Evolutionary conservation across 2,113 vertebrate species (phyloP).

Genomic region (Heteronetta atricapilla): DNA sequence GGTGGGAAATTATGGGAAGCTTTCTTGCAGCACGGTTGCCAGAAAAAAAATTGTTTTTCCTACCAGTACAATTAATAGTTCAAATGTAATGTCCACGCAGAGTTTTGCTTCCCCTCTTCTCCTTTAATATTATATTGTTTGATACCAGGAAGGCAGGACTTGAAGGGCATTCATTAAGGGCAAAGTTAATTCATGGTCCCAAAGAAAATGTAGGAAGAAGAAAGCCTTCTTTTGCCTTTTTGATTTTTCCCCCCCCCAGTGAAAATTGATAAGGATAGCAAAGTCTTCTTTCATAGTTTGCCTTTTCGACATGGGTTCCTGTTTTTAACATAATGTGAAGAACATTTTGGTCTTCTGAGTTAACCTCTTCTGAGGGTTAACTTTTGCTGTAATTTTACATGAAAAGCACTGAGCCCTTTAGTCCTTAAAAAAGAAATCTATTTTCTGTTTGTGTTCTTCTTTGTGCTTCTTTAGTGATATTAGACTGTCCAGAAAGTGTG

Average conservation of each 20-base stretch:
- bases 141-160: background rate
- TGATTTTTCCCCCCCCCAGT: rapidly evolving
- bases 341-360: background rate
- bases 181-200: background rate
- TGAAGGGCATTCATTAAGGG: background rate
- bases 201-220: background rate
- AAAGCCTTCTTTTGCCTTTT: background rate
- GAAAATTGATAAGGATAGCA: background rate
- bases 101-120: background rate
- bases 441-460: background rate
- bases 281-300: background rate
- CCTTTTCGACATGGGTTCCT: background rate
- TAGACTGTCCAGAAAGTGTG: background rate
- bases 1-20: background rate
- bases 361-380: background rate
- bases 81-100: background rate
- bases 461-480: background rate
- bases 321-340: background rate
- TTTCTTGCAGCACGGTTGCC: background rate
- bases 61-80: background rate
- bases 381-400: background rate
- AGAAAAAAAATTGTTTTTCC: background rate
- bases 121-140: background rate
- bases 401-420: background rate
- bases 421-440: background rate